Base-by-base conservation (phyloP, 2,113 vertebrate genomes). In the Xyrauchen texanus region DNA sequence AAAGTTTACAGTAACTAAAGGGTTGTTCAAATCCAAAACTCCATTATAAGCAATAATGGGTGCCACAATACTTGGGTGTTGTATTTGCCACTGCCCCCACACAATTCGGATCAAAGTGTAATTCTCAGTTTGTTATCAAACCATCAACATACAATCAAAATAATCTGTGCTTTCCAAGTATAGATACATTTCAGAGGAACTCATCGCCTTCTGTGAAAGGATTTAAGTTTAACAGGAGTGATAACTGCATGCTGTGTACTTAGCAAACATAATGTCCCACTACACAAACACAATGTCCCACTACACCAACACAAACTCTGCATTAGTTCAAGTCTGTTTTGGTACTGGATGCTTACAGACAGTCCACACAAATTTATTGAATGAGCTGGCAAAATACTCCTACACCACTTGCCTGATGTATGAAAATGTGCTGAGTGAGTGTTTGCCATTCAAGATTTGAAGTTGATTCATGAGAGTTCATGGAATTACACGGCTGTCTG, bases 171-270 rank as follows among this genome's bases (percentile, higher is more conserved):
- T 72, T 88, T 86, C 88, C 71, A 77, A 60, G 83, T 74, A 87
- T 6, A 34, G 51, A 34, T 45, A 64, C 66, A 80, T 82, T 86
- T 86, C 85, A 60, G n/a, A 70, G 61, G 85, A 86, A 87, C 6
- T 13, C 16, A 15, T 42, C 42, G 6, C 55, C 45, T 88, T 88
- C 86, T 81, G 76, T 81, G 86, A 87, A 88, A 15, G 42, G 85
- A 81, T 88, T 87, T 86, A 85, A 85, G 65, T 84, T 87, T 88
- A 87, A 86, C 88, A 83, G 82, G 69, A 86, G 82, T 77, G 87
- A 75, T 79, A 78, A 12, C 42, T 51, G 52, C 78, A 82, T 47
- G 67, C 72, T 86, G 85, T 88, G 80, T 87, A 71, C 86, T 82
- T 73, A 86, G 81, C 84, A 86, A 88, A 88, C 85, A 86, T 49